Conservation (phyloP, 2,888 invertebrate species). For the Drosophila pseudotakahashii region DNA sequence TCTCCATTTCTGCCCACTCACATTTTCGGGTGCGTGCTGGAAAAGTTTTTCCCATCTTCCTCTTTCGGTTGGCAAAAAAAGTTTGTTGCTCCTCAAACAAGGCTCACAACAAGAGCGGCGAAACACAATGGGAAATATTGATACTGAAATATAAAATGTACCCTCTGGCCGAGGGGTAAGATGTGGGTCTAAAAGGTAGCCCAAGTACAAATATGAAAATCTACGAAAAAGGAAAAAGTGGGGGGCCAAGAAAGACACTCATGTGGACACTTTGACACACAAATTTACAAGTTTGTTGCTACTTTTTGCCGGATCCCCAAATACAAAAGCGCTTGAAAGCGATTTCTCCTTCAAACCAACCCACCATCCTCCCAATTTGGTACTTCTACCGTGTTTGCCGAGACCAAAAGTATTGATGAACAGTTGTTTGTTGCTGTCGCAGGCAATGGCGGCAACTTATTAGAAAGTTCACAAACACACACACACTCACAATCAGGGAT, state of each 20-base stretch:
- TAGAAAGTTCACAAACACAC: constrained; percentile 64
- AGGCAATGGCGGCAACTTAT: constrained; percentile 71
- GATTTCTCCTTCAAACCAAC: constrained; percentile 11
- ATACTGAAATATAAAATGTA: constrained; percentile 64
- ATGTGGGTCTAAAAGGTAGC: constrained; percentile 51
- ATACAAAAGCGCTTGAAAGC: constrained; percentile 34
- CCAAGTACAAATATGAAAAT: constrained; percentile 71
- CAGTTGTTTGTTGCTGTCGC: constrained; percentile 73
- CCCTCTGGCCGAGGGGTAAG: constrained; percentile 10
- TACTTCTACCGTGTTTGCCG: constrained; percentile 57
- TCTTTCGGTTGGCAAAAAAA: constrained; percentile 34
- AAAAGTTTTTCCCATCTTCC: constrained; percentile 48
- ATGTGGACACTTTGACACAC: constrained; percentile 66
- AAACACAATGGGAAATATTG: constrained; percentile 70
- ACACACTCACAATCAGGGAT: constrained; percentile 44
- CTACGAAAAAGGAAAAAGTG: constrained; percentile 29
- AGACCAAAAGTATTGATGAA: constrained; percentile 75
- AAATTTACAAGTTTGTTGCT: constrained; percentile 74
- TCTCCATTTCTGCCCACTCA: constrained; percentile 23
- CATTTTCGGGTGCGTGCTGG: constrained; percentile 50
- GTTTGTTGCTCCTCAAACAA: constrained; percentile 52
- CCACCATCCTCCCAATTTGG: constrained; percentile 22
- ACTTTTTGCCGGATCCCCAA: constrained; percentile 40
- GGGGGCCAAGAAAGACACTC: constrained; percentile 28
- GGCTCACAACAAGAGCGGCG: constrained; percentile 31